Base-by-base conservation (phyloP, 1,140 invertebrate species). In the Rhynchophorus ferrugineus region DNA sequence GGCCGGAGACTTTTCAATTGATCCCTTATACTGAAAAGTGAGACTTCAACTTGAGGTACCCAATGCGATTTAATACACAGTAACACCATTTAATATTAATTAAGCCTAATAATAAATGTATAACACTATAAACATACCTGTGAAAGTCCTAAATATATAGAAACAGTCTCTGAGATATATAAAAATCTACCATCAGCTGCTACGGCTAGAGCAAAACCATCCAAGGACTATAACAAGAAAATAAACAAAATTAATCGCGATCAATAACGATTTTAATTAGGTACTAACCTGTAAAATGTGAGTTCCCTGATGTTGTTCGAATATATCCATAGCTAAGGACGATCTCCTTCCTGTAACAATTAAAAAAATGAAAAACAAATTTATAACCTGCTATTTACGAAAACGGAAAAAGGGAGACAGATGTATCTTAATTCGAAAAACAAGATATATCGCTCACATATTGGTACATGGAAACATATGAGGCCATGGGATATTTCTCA, bases 151-250 rank as follows among this genome's bases (percentile, higher is more conserved):
- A 98, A 82, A 78, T 98, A 97, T 73, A 98, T 97, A 67, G 94
- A 98, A 62, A 98, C 94, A 57, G 94, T 97, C 79, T 97, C 94
- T 57, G 94, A 97, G 77, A 98, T 95, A 78, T 98, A 98, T 64
- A 98, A 80, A 75, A 98, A 97, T 67, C 94, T 80, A 56, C 93
- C 95, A 75, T 98, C 94, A 61, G 89, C 88, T 24, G 89, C 91
- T 37, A 98, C 80, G 13, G 91, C 88, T 73, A 97, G 84, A 55
- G 91, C 92, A 73, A 98, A 98, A 20, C 95, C 95, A 73, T 98
- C 95, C 63, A 97, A 75, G 44, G 91, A 92, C 90, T 96, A 80
- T 65, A 80, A 81, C 64, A 67, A 67, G 74, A 64, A 58, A 57
- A 24, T 39, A 34, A 46, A 41, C n/a, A 41, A 24, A 14, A 29